Base-by-base conservation (phyloP, 2,888 invertebrate genomes). In the Erannis defoliaria region DNA sequence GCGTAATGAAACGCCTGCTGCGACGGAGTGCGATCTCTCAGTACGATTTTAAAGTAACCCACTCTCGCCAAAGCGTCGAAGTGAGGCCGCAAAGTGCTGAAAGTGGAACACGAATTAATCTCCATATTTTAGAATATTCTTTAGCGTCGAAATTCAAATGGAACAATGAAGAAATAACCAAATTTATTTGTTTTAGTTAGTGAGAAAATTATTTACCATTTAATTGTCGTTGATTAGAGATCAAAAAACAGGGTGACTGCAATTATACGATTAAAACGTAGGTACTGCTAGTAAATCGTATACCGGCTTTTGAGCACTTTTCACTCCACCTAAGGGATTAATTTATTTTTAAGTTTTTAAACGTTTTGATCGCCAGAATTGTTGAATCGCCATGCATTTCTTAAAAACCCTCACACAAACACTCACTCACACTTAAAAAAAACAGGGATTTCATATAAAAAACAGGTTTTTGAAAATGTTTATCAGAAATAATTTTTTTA, bases 31-130 rank as follows among this genome's bases (percentile, higher is more conserved):
- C 73, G 31, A 1, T 77, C 60, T 50, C 75, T 77, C 14, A 75
- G 64, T 5, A 87, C 78, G n/a, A 83, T 74, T 75, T 86, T 86
- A 65, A 80, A 85, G 71, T 88, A 90, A 2, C 81, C 90, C 10
- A 81, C 82, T 54, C 78, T 77, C 2, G 84, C 86, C 35, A 90
- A 66, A 2, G 85, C 79, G 64, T 85, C 70, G 54, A 90, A 89
- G 65, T 89, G 86, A 2, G 86, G 84, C n/a, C 73, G 76, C 42
- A 89, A 74, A 4, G 78, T 80, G 43, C 78, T 66, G 57, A 86
- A 84, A 5, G 84, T 64, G 5, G 70, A 67, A 46, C 74, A 75
- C 21, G 35, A 31, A 18, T 50, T 21, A 10, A 21, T 19, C 1
- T 59, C 51, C 37, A 49, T 61, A 2, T 31, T 45, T 14, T 16